Conservation (phyloP, 2,888 invertebrate species). For the Helleia helle region DNA sequence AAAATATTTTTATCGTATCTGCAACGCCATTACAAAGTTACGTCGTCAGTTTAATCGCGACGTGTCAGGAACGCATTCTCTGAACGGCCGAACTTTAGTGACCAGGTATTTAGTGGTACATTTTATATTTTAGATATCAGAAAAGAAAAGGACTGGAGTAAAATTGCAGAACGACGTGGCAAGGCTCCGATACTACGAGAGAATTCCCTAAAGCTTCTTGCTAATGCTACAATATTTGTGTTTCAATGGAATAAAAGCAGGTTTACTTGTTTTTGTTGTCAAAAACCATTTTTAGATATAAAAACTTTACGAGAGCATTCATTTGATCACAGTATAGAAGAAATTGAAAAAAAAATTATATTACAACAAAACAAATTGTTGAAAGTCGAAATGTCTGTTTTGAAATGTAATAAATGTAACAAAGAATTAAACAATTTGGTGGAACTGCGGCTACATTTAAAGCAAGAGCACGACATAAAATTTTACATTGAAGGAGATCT, state of each 20-base stretch:
- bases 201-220: slow-evolving; percentile 67
- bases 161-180: slow-evolving; percentile 39
- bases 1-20: too few relatives aligned
- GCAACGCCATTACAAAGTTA: too few relatives aligned
- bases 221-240: slow-evolving; percentile 45
- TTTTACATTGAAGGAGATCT: slow-evolving; percentile 38
- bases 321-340: slow-evolving; percentile 31
- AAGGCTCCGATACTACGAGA: slow-evolving; percentile 39
- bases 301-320: slow-evolving; percentile 39
- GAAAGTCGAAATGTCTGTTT: slow-evolving; percentile 48
- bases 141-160: slow-evolving; percentile 28
- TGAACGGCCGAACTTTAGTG: too few relatives aligned
- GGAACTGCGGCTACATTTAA: slow-evolving; percentile 34
- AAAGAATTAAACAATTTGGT: slow-evolving; percentile 26
- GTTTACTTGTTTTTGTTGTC: slow-evolving; percentile 54
- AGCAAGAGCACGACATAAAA: slow-evolving; percentile 28
- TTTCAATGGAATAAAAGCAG: slow-evolving; percentile 60
- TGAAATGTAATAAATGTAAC: slow-evolving; percentile 45
- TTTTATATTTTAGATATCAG: slow-evolving; percentile 8
- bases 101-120: too few relatives aligned
- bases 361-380: slow-evolving; percentile 45
- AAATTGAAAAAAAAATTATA: slow-evolving; percentile 50
- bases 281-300: slow-evolving; percentile 46
- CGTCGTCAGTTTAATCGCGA: too few relatives aligned
- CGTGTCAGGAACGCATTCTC: too few relatives aligned